phyloP scores from a whole-genome alignment of 1,140 invertebrate species.

The Cepaea nemoralis region DNA sequence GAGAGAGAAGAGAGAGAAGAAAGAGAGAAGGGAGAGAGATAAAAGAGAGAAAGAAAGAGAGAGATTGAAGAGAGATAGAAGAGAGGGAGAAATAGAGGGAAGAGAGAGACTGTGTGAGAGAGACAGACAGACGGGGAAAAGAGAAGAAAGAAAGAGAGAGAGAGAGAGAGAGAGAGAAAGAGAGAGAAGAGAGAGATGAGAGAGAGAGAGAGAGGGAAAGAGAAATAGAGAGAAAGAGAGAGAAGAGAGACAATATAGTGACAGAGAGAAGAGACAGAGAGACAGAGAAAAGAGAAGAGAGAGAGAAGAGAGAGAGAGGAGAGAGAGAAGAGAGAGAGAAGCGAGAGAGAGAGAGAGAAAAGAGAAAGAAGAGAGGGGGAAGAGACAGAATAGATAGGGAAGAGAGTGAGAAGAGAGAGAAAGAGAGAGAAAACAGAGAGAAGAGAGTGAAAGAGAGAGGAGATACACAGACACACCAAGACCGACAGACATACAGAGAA shows the following conservation, averaged over 20 bases:
- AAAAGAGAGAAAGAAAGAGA: not conserved
- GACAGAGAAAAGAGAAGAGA: not conserved
- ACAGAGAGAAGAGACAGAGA: not conserved
- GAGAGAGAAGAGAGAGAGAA: not conserved
- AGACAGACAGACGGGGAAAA: not conserved
- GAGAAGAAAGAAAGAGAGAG: not conserved
- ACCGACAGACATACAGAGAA: too few relatives aligned
- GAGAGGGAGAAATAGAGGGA: not conserved
- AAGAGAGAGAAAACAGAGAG: not conserved
- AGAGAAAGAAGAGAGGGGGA: not conserved
- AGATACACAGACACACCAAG: too few relatives aligned
- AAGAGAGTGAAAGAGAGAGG: too few relatives aligned
- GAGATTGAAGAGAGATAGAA: not conserved
- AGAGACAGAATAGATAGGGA: not conserved
- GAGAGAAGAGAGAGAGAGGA: not conserved
- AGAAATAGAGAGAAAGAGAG: not conserved
- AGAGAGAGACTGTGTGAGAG: not conserved
- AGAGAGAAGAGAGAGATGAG: not conserved
- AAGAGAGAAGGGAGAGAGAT: not conserved
- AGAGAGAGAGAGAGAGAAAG: not conserved
- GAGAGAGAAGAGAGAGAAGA: not conserved
- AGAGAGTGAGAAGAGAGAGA: not conserved
- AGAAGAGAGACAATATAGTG: not conserved
- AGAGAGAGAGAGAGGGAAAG: not conserved
- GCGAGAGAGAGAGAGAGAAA: slow-evolving; percentile 1